These are phyloP conservation scores for Periplaneta americana DNA, from an alignment of 1,140 invertebrate genomes.

Conservation along the genomic window DNA sequence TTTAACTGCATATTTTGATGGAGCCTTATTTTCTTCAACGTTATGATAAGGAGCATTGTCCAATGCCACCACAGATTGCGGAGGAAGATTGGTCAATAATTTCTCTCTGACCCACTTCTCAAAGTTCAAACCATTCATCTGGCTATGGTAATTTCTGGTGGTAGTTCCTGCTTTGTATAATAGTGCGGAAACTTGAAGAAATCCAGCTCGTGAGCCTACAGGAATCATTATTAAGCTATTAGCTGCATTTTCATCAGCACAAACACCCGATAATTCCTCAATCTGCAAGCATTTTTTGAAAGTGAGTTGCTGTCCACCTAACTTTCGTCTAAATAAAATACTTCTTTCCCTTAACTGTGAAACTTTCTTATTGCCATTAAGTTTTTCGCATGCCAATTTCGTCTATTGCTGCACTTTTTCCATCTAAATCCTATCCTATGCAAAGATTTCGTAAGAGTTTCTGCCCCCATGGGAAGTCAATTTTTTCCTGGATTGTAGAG, in stretches of 20 bases:
- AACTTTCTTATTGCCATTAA: neutral
- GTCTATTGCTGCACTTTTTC: too few relatives aligned
- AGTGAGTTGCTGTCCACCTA: neutral
- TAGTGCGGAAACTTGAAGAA: neutral
- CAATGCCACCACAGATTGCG: conserved; percentile 27
- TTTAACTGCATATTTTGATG: conserved; percentile 24
- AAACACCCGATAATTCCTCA: neutral
- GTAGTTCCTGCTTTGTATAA: conserved; percentile 1
- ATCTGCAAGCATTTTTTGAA: neutral
- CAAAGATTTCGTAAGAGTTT: neutral
- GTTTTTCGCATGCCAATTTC: neutral
- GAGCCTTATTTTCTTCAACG: conserved; percentile 24
- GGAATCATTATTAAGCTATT: neutral
- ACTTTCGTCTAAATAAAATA: neutral
- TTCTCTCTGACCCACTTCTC: conserved; percentile 23
- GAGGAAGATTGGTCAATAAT: conserved; percentile 31
- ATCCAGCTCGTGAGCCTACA: neutral
- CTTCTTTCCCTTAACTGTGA: neutral
- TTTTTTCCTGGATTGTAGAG: neutral
- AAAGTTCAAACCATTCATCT: conserved; percentile 27
- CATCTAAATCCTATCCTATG: neutral
- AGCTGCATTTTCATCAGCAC: neutral
- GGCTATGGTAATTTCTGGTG: conserved; percentile 28
- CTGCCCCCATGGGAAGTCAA: neutral
- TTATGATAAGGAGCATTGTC: conserved; percentile 37